phyloP scores from a whole-genome alignment of 1,140 invertebrate genomes.

The Liolophura sinensis region DNA sequence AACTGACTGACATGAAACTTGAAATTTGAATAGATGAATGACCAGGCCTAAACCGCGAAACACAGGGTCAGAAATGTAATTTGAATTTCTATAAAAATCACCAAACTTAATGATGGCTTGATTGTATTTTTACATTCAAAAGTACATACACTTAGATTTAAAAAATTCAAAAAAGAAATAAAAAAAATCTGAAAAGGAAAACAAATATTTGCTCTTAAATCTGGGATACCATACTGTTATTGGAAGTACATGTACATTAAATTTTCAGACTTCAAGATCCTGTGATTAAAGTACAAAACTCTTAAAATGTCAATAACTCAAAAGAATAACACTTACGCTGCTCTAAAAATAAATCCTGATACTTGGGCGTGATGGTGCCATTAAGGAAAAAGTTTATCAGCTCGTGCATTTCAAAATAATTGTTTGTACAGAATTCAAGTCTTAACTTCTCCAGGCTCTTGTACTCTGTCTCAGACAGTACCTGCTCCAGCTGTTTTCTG shows the following conservation, averaged over 20 bases:
- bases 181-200: too few species aligned
- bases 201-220: too few species aligned
- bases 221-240: background rate
- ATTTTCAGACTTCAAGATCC: background rate
- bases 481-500: constrained; percentile 8
- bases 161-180: too few species aligned
- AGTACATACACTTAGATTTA: too few species aligned
- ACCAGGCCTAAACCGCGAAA: background rate
- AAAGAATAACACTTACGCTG: constrained; percentile 36
- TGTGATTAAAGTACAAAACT: background rate
- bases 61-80: background rate
- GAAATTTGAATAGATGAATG: background rate
- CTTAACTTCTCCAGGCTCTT: constrained; percentile 26
- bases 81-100: background rate
- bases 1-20: background rate
- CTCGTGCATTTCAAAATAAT: constrained; percentile 43
- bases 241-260: background rate
- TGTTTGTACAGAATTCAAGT: constrained; percentile 48
- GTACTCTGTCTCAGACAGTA: constrained; percentile 15
- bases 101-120: too few species aligned
- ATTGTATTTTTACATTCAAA: too few species aligned
- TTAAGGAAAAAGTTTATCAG: constrained; percentile 32
- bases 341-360: constrained; percentile 50
- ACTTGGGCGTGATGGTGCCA: constrained; percentile 30
- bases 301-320: background rate